phyloP scores from a whole-genome alignment of 1,140 invertebrate genomes.

The Anastrepha ludens region DNA sequence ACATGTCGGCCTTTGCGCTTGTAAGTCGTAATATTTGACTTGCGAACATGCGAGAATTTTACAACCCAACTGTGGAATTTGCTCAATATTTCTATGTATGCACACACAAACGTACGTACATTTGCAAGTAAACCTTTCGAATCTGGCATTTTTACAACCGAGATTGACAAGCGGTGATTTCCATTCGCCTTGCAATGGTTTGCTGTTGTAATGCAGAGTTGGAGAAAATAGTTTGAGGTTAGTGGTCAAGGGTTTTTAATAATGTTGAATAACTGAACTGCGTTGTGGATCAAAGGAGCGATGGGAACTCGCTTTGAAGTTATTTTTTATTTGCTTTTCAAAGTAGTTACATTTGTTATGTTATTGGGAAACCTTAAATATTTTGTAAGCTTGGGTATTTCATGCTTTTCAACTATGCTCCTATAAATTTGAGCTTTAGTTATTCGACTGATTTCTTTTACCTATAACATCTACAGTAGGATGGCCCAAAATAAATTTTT shows the following conservation, averaged over 20 bases:
- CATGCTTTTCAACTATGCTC: no score
- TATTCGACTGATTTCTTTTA: no score
- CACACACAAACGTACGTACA: no score
- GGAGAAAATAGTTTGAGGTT: not conserved
- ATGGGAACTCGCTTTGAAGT: no score
- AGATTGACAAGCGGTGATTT: conserved; percentile 47
- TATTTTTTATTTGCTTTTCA: no score
- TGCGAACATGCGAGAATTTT: conserved; percentile 22
- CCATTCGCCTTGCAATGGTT: not conserved
- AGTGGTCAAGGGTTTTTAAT: not conserved
- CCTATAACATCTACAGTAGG: no score
- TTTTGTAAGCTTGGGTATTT: no score
- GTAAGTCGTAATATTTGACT: not conserved
- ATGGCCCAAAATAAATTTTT: no score
- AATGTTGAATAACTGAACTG: not conserved
- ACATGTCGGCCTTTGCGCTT: not conserved
- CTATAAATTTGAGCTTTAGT: no score
- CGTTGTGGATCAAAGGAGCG: not conserved
- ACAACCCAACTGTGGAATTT: conserved; percentile 32
- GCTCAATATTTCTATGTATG: not conserved
- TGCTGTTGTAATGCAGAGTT: not conserved
- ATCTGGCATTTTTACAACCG: conserved; percentile 42
- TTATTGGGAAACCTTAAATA: no score
- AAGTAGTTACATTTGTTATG: no score
- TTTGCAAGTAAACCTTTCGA: conserved; percentile 8